Conservation (phyloP, 2,113 vertebrate genomes). For the Gambusia affinis region DNA sequence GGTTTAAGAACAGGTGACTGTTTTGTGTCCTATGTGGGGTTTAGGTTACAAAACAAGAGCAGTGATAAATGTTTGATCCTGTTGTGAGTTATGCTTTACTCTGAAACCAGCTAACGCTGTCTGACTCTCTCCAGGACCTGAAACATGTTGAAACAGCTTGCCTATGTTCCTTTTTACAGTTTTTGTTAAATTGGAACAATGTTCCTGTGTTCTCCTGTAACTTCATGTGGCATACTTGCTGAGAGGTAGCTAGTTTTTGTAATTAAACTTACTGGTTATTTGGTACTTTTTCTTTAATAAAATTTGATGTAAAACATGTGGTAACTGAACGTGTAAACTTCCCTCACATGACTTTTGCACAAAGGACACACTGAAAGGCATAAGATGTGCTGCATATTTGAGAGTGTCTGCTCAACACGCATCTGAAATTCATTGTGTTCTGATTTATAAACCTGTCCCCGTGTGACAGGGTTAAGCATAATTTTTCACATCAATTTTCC, state of each 20-base stretch:
- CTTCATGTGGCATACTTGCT: neutral
- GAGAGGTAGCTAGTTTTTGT: conserved; percentile 35
- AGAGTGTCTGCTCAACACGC: conserved; percentile 41
- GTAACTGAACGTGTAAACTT: neutral
- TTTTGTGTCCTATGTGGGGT: conserved; percentile 1
- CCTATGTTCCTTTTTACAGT: neutral
- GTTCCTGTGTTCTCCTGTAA: neutral
- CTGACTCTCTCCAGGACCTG: conserved; percentile 18
- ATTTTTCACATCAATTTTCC: conserved; percentile 62
- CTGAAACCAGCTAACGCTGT: conserved; percentile 23
- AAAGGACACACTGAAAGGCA: conserved; percentile 63
- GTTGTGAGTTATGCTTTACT: conserved; percentile 40
- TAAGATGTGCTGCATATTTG: conserved; percentile 45
- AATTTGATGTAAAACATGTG: neutral
- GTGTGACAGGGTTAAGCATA: conserved; percentile 51
- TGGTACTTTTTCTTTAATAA: conserved; percentile 15
- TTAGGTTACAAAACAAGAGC: conserved; percentile 11
- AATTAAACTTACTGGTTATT: conserved; percentile 1
- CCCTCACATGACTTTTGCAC: neutral
- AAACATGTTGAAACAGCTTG: neutral
- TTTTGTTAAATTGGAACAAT: neutral
- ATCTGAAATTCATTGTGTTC: conserved; percentile 52
- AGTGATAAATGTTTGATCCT: conserved; percentile 28
- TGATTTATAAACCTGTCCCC: conserved; percentile 65
- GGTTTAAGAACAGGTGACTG: conserved; percentile 22